These are phyloP conservation scores for Hemicentrotus pulcherrimus DNA, from an alignment of 35 echinoderm and acorn worm species.

Conservation along the genomic window DNA sequence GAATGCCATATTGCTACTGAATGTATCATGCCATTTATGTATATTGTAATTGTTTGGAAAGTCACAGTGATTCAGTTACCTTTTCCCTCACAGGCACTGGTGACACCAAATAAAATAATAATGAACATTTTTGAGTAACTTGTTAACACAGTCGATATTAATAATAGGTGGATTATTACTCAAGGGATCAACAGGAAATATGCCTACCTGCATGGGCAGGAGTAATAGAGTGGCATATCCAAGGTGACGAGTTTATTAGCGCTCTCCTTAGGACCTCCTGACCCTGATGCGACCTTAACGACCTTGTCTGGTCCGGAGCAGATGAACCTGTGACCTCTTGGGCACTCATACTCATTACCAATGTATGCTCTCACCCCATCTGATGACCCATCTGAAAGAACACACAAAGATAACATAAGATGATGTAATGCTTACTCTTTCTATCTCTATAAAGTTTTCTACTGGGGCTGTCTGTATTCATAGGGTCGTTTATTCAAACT, in stretches of 20 bases:
- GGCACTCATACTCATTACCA: constrained; percentile 95
- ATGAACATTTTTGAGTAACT: too few relatives aligned
- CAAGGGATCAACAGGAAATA: too few relatives aligned
- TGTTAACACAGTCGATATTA: too few relatives aligned
- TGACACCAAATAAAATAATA: too few relatives aligned
- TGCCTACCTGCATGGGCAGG: constrained; percentile 91
- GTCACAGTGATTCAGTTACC: too few relatives aligned
- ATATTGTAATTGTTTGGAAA: too few relatives aligned
- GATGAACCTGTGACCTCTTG: constrained; percentile 91
- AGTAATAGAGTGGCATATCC: constrained; percentile 91
- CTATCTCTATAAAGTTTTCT: background rate
- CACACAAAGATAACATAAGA: background rate
- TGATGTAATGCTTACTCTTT: background rate
- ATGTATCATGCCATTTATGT: too few relatives aligned
- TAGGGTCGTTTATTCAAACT: background rate
- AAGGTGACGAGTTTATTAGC: constrained; percentile 82
- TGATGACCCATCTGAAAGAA: background rate
- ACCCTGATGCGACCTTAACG: constrained; percentile 61
- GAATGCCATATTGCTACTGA: too few relatives aligned
- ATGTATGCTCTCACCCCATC: constrained; percentile 91
- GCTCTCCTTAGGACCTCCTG: constrained; percentile 75
- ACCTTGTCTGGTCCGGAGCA: constrained; percentile 87
- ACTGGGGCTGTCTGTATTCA: background rate
- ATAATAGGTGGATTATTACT: too few relatives aligned
- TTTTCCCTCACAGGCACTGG: too few relatives aligned